phyloP scores from a whole-genome alignment of 2,888 invertebrate species.

The Rhingia rostrata region DNA sequence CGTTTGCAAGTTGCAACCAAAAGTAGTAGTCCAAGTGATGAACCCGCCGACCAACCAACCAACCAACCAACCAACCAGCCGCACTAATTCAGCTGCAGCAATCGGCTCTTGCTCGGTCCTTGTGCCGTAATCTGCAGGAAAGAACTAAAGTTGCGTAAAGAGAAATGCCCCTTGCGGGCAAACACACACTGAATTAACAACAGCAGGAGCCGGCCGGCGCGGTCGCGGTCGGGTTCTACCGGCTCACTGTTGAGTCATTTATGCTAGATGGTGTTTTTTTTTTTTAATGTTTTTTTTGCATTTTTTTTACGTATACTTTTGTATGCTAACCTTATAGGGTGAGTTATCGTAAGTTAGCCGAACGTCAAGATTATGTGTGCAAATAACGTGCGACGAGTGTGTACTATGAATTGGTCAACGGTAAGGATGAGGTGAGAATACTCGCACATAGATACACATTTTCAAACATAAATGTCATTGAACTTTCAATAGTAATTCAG shows the following conservation, averaged over 20 bases:
- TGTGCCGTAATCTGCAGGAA: constrained; percentile 74
- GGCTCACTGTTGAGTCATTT: constrained; percentile 72
- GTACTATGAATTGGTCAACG: neutral
- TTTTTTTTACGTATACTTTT: constrained; percentile 46
- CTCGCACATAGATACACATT: neutral
- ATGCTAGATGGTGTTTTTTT: constrained; percentile 71
- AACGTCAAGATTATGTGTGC: constrained; percentile 49
- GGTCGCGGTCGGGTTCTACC: constrained; percentile 63
- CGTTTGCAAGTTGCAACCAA: constrained; percentile 56
- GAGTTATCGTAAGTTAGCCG: constrained; percentile 29
- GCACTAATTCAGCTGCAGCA: constrained; percentile 67
- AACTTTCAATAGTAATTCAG: neutral
- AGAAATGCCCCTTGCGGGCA: constrained; percentile 74
- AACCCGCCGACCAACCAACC: constrained; percentile 59
- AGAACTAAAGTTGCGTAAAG: constrained; percentile 76
- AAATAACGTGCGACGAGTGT: constrained; percentile 16
- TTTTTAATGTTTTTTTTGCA: constrained; percentile 15
- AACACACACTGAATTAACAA: constrained; percentile 64
- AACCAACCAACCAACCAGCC: constrained; percentile 57
- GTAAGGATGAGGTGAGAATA: neutral
- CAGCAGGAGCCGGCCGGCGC: constrained; percentile 67
- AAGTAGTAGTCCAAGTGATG: constrained; percentile 65
- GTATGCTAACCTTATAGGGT: constrained; percentile 71
- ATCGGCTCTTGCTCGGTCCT: constrained; percentile 69
- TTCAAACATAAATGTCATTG: neutral